Percentiles rank a stretch among this genome's conserved stretches.
Evolutionary conservation across 1,140 invertebrate species (phyloP).

Genomic region (Euwallacea similis): DNA sequence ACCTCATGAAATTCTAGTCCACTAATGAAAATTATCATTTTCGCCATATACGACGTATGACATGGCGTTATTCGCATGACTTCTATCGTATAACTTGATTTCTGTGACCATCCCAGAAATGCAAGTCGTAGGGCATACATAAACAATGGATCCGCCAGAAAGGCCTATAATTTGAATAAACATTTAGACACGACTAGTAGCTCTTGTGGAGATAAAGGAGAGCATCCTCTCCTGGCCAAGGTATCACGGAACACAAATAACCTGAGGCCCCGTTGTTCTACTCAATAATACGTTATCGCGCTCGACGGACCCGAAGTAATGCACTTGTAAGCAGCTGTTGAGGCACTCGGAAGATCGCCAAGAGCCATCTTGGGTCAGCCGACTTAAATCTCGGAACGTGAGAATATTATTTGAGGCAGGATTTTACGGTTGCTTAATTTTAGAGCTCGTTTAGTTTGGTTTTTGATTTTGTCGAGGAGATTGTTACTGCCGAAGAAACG

Average conservation of each 20-base stretch:
- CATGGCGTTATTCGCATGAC: too few species aligned
- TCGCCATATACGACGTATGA: too few species aligned
- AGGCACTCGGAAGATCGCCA: constrained; percentile 43
- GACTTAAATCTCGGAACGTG: constrained; percentile 32
- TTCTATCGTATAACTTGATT: too few species aligned
- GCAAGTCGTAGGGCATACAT: constrained; percentile 2
- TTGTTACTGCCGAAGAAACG: too few species aligned
- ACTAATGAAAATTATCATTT: too few species aligned
- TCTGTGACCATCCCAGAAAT: background rate
- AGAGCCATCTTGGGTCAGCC: constrained; percentile 39
- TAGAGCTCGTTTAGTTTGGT: background rate
- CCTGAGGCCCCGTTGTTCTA: constrained; percentile 48
- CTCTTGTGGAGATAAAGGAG: constrained; percentile 22
- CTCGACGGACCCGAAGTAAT: constrained; percentile 49
- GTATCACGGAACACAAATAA: constrained; percentile 42
- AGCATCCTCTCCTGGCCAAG: constrained; percentile 31
- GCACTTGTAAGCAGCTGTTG: constrained; percentile 48
- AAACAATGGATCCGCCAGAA: constrained; percentile 4
- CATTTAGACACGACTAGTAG: constrained; percentile 20
- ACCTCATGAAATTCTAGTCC: too few species aligned
- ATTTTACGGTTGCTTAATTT: constrained; percentile 27
- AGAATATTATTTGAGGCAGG: constrained; percentile 33
- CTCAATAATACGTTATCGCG: constrained; percentile 52
- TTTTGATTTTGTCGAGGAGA: too few species aligned
- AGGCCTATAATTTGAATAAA: constrained; percentile 35